These are phyloP conservation scores for Acrossocheilus fasciatus DNA, from an alignment of 2,797 vertebrate species.

Conservation along the genomic window DNA sequence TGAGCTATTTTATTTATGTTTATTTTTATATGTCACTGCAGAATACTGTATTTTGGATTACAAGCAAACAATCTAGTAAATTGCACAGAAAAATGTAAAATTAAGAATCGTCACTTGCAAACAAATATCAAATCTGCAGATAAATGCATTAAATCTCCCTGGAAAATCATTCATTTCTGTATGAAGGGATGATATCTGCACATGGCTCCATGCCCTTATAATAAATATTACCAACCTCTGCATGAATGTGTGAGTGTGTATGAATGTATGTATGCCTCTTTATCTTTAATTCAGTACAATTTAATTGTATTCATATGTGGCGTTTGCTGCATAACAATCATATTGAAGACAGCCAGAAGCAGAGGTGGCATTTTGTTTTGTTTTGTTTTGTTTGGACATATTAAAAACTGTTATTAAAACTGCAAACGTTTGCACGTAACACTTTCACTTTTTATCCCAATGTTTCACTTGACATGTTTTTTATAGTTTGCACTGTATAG, in stretches of 20 bases:
- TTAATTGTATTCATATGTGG: not conserved
- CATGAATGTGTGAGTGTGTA: conserved; percentile 61
- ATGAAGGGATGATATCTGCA: conserved; percentile 29
- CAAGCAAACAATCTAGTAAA: not conserved
- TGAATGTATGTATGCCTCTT: not conserved
- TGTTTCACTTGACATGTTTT: conserved; percentile 70
- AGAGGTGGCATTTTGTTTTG: not conserved
- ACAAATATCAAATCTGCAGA: not conserved
- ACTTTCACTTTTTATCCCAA: conserved; percentile 67
- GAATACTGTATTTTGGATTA: not conserved
- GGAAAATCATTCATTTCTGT: not conserved
- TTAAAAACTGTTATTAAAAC: conserved; percentile 45
- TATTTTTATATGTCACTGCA: not conserved
- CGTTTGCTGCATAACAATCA: not conserved
- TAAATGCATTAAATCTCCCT: not conserved
- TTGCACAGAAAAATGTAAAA: not conserved
- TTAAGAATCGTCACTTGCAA: not conserved
- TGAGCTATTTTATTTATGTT: conserved; percentile 19
- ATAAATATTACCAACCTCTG: not conserved
- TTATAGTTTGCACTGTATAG: conserved; percentile 73
- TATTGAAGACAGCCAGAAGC: not conserved
- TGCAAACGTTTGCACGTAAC: conserved; percentile 66
- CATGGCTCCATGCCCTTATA: conserved; percentile 13
- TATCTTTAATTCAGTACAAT: not conserved
- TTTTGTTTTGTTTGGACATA: conserved; percentile 26